Evolutionary conservation across 1,140 invertebrate species (phyloP).

Genomic region (Mycetomoellerius zeteki): DNA sequence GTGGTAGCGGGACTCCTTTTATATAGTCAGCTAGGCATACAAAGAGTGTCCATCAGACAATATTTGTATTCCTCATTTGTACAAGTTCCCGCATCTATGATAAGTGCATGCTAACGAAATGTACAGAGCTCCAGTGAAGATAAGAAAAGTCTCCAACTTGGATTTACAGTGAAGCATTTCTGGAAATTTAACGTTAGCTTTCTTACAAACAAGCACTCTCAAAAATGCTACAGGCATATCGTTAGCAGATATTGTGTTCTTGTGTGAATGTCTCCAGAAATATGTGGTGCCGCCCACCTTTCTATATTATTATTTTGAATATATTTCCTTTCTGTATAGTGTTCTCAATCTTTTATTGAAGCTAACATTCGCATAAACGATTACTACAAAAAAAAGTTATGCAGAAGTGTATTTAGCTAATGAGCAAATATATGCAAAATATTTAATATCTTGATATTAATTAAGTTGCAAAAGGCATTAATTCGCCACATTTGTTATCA

Average conservation of each 20-base stretch:
- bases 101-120: conserved; percentile 66
- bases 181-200: conserved; percentile 20
- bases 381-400: conserved; percentile 27
- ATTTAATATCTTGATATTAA: conserved; percentile 22
- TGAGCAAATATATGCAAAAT: conserved; percentile 12
- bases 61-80: conserved; percentile 60
- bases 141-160: conserved; percentile 38
- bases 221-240: conserved; percentile 57
- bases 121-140: conserved; percentile 39
- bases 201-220: conserved; percentile 27
- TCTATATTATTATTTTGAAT: conserved; percentile 17
- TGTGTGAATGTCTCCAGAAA: background rate
- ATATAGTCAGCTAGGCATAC: conserved; percentile 35
- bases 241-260: conserved; percentile 20
- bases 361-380: conserved; percentile 32
- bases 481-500: conserved; percentile 28
- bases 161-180: conserved; percentile 54
- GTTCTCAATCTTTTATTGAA: conserved; percentile 14
- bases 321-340: background rate
- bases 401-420: conserved; percentile 23
- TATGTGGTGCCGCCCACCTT: background rate
- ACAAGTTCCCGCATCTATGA: conserved; percentile 57
- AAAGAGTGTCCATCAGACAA: conserved; percentile 10
- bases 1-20: conserved; percentile 19
- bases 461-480: conserved; percentile 51